Percentiles rank a stretch among this genome's conserved stretches.
These are phyloP conservation scores for Meriones psammophilus DNA, from an alignment of 2,797 vertebrate species.

Conservation along the genomic window DNA sequence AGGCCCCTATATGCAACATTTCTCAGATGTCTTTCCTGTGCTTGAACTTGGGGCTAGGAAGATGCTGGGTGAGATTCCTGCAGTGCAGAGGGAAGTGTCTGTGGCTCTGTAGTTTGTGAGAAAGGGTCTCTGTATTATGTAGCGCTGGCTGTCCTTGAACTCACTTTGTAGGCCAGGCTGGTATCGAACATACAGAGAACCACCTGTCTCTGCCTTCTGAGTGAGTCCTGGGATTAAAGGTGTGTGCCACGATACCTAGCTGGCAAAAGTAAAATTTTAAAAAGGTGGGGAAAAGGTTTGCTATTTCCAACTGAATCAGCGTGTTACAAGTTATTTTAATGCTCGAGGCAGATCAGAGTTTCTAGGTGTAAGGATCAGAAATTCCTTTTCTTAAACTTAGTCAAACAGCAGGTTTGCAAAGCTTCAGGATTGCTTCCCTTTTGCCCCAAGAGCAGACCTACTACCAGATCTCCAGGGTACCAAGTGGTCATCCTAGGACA, in stretches of 20 bases:
- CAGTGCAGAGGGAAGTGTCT: not conserved
- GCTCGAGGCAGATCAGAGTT: not conserved
- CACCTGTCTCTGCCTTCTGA: not conserved
- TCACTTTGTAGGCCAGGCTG: not conserved
- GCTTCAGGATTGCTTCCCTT: not conserved
- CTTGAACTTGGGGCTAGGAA: not conserved
- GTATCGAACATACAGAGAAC: not conserved
- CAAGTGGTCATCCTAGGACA: no score
- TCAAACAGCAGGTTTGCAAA: not conserved
- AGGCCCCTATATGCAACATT: not conserved
- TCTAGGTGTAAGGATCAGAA: not conserved
- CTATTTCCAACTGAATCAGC: not conserved
- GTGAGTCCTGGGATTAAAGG: not conserved
- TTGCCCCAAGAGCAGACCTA: accelerated
- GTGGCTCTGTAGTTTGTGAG: not conserved
- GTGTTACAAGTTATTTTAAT: not conserved
- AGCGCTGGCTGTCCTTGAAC: not conserved
- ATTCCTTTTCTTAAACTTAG: not conserved
- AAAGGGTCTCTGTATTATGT: not conserved
- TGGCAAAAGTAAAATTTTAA: not conserved
- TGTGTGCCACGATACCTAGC: not conserved
- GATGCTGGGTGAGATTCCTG: not conserved
- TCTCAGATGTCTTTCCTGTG: not conserved
- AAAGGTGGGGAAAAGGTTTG: not conserved
- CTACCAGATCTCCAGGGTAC: not conserved